Evolutionary conservation across 2,797 vertebrate genomes (phyloP).

Genomic region (Schizopygopsis malacanthus): DNA sequence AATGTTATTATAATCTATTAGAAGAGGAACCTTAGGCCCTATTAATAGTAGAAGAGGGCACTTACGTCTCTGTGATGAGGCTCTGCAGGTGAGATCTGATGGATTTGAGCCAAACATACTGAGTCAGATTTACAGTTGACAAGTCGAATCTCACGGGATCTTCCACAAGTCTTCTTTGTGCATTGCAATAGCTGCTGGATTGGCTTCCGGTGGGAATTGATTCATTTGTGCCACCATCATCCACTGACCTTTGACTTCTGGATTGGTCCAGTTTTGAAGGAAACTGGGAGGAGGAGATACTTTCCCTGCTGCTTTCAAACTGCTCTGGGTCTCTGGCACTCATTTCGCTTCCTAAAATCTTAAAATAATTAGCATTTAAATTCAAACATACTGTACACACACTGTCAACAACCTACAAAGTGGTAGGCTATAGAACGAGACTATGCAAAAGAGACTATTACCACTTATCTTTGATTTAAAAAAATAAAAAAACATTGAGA

Average conservation of each 20-base stretch:
- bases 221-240: background rate
- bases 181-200: background rate
- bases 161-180: background rate
- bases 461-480: background rate
- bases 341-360: background rate
- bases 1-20: background rate
- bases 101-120: background rate
- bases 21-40: background rate
- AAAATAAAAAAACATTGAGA: background rate
- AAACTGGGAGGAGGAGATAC: background rate
- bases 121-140: background rate
- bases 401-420: background rate
- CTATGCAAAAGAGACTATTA: background rate
- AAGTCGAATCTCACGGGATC: background rate
- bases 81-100: conserved; percentile 2
- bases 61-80: background rate
- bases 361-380: background rate
- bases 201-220: background rate
- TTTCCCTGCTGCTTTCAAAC: background rate
- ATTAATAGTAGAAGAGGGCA: background rate
- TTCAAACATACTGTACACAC: background rate
- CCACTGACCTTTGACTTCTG: conserved; percentile 1
- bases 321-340: background rate
- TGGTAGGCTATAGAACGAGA: background rate
- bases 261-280: background rate